Percentiles rank a stretch among this genome's conserved stretches.
phyloP scores from a whole-genome alignment of 2,797 vertebrate species.

The Etheostoma nigrum region DNA sequence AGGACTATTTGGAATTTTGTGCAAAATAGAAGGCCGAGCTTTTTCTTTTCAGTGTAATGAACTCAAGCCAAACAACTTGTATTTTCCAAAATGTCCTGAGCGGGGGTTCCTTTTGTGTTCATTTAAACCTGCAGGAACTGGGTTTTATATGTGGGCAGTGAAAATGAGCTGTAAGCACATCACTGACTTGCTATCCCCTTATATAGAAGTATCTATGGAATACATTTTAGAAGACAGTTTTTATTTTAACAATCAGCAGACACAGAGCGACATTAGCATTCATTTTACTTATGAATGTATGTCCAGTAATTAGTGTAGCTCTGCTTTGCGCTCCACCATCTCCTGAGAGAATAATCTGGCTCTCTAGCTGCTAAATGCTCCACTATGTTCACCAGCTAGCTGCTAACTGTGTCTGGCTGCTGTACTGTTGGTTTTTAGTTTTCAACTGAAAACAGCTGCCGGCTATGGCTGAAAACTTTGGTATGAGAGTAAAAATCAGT shows the following conservation, averaged over 20 bases:
- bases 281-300: background rate
- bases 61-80: background rate
- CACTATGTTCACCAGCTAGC: background rate
- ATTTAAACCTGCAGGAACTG: background rate
- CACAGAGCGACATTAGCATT: background rate
- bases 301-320: background rate
- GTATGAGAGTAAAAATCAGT: background rate
- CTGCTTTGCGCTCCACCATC: too few relatives aligned
- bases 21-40: background rate
- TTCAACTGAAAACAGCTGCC: background rate
- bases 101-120: background rate
- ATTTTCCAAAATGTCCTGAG: slow-evolving; percentile 6
- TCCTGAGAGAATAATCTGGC: background rate
- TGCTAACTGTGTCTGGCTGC: background rate
- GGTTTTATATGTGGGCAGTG: background rate
- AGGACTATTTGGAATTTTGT: slow-evolving; percentile 13
- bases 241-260: background rate
- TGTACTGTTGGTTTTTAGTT: background rate
- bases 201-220: background rate
- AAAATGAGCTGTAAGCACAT: background rate
- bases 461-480: background rate
- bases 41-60: slow-evolving; percentile 24
- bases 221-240: background rate
- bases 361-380: background rate
- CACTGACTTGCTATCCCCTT: background rate